These are phyloP conservation scores for Pasiphila rectangulata DNA, from an alignment of 2,888 invertebrate species.

Conservation along the genomic window DNA sequence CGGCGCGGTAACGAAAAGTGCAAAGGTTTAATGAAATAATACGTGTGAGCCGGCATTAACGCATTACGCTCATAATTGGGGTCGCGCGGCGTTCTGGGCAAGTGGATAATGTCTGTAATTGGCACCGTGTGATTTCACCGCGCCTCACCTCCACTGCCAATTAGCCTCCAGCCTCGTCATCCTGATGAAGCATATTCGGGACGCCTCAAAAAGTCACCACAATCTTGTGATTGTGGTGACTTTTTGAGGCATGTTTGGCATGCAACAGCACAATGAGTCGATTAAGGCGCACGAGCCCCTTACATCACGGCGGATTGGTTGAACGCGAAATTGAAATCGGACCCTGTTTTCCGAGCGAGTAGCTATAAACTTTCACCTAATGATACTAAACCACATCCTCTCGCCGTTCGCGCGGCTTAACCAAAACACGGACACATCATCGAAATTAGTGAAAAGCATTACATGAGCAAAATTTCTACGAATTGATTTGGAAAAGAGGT, in stretches of 20 bases:
- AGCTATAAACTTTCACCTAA: slow-evolving; percentile 29
- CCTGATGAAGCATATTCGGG: slow-evolving; percentile 11
- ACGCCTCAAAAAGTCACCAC: too few relatives aligned
- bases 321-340: slow-evolving; percentile 22
- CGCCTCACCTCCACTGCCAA: slow-evolving; percentile 19
- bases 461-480: slow-evolving; percentile 3
- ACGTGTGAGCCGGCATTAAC: slow-evolving; percentile 36
- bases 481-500: slow-evolving; percentile 9
- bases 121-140: slow-evolving; percentile 51
- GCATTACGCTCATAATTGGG: slow-evolving; percentile 51
- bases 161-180: slow-evolving; percentile 16
- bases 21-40: slow-evolving; percentile 30
- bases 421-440: slow-evolving; percentile 10
- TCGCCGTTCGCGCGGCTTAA: slow-evolving; percentile 17
- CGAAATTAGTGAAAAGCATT: slow-evolving; percentile 8
- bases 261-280: neutral
- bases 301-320: slow-evolving; percentile 11
- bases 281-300: neutral
- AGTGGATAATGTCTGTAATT: slow-evolving; percentile 55
- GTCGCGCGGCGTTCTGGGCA: slow-evolving; percentile 39
- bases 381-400: slow-evolving; percentile 25
- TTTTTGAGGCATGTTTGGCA: too few relatives aligned
- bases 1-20: slow-evolving; percentile 17
- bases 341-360: slow-evolving; percentile 15
- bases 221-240: too few relatives aligned